Evolutionary conservation across 2,113 vertebrate species (phyloP), one percentile per base, ranked within the genome.

Genomic region (Rhynchomys soricoides): DNA sequence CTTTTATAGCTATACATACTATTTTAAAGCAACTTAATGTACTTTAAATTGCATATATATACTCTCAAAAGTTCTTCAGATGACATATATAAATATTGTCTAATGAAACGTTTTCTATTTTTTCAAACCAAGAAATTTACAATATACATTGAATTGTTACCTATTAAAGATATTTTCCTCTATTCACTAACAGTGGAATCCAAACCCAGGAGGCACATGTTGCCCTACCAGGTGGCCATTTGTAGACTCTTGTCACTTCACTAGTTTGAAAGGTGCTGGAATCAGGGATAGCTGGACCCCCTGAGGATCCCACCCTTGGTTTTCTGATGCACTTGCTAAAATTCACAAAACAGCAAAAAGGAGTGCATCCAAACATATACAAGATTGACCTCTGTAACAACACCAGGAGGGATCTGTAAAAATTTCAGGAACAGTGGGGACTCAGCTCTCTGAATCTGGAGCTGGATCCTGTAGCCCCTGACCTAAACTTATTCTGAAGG

Each of bases 11-110:
- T 98, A 98, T 98, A 98, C 98, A 98, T 98, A 98, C 97, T 97
- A 97, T 98, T 98, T 99, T 98, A 98, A 99, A 98, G 98, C 98
- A 98, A 99, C 98, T 98, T 98, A 98, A 98, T 98, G 98, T 98
- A 98, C 98, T 98, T 98, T 95, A 98, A 98, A 98, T 98, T 81
- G 98, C 92, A 96, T 98, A 98, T 98, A 98, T 98, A 98, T 98
- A 98, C 97, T 98, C 98, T 98, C 98, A 98, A 98, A 99, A 98
- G 98, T 98, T 98, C 48, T 62, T 98, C 98, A 98, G 98, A 98
- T 98, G 98, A 99, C 98, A 98, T 99, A 99, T 99, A 98, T 99
- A 98, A 98, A 99, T 98, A 98, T 98, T 97, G 98, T 98, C 98
- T 98, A 99, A 98, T 98, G 98, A 98, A 98, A 98, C 98, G 50